A percentile compares a stretch with the other conserved stretches of the same genome.
phyloP scores from a whole-genome alignment of 1,140 invertebrate species.

The Sinella curviseta region DNA sequence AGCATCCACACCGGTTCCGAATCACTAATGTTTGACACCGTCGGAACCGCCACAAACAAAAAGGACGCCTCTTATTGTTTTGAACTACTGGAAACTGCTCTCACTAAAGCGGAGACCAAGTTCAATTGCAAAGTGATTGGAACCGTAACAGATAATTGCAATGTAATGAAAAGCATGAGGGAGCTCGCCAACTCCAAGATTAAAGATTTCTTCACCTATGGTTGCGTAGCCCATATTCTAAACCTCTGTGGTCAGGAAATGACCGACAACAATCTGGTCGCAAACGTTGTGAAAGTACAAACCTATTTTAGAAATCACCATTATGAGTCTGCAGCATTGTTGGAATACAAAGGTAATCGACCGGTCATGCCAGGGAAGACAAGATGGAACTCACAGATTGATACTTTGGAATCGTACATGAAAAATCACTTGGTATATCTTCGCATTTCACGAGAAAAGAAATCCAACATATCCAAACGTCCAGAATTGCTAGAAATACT shows the following conservation, averaged over 20 bases:
- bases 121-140: slow-evolving; percentile 3
- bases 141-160: slow-evolving; percentile 30
- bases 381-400: slow-evolving; percentile 30
- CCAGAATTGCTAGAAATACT: not conserved
- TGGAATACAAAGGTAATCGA: not conserved
- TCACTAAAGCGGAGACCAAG: not conserved
- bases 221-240: slow-evolving; percentile 28
- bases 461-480: not conserved
- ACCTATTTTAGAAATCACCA: slow-evolving; percentile 29
- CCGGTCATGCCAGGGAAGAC: slow-evolving; percentile 22
- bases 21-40: slow-evolving; percentile 7
- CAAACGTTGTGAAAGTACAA: slow-evolving; percentile 18
- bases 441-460: slow-evolving; percentile 7
- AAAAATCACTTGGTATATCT: slow-evolving; percentile 28
- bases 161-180: not conserved
- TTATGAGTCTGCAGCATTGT: not conserved
- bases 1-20: not conserved
- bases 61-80: slow-evolving; percentile 27
- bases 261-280: not conserved
- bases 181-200: not conserved
- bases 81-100: slow-evolving; percentile 16
- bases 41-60: not conserved
- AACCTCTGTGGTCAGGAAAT: slow-evolving; percentile 26
- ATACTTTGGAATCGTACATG: not conserved
- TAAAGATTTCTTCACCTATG: slow-evolving; percentile 10